A percentile compares a stretch with the other conserved stretches of the same genome.
Conservation (phyloP, 2,797 vertebrate genomes). For the Sorex maritimensis region DNA sequence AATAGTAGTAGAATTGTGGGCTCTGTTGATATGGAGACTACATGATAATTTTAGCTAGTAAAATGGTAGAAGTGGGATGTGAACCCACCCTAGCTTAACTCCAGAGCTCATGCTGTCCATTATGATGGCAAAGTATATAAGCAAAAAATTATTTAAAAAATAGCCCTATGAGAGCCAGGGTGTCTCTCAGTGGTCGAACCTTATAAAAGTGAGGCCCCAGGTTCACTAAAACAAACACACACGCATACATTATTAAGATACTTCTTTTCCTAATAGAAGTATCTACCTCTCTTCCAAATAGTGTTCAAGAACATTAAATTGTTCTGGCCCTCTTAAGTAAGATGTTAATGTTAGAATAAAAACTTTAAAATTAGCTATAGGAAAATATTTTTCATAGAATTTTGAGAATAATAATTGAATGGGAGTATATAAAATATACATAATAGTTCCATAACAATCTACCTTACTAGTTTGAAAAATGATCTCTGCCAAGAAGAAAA, state of each 20-base stretch:
- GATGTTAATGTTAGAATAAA: background rate
- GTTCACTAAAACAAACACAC: too few relatives aligned
- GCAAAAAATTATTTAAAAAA: background rate
- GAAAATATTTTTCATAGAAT: conserved; percentile 28
- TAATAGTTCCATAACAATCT: conserved; percentile 1
- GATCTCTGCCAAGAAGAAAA: conserved; percentile 11
- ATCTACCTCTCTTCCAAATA: too few relatives aligned
- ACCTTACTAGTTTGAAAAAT: conserved; percentile 31
- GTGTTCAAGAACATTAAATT: too few relatives aligned
- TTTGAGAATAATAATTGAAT: conserved; percentile 2
- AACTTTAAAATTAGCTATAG: conserved; percentile 34
- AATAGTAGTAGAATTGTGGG: background rate
- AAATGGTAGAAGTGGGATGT: background rate
- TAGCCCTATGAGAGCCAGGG: background rate
- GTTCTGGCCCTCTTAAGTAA: too few relatives aligned
- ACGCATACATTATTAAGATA: too few relatives aligned
- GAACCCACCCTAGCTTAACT: background rate
- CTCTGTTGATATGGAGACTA: background rate
- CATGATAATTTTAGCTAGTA: background rate
- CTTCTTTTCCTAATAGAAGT: too few relatives aligned
- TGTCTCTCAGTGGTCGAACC: too few relatives aligned
- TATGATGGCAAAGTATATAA: conserved; percentile 25
- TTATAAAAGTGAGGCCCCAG: too few relatives aligned
- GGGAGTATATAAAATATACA: background rate
- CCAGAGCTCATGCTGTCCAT: conserved; percentile 8